A percentile compares a stretch with the other conserved stretches of the same genome.
Conservation (phyloP, 2,113 vertebrate species). For the Dendropsophus ebraccatus region DNA sequence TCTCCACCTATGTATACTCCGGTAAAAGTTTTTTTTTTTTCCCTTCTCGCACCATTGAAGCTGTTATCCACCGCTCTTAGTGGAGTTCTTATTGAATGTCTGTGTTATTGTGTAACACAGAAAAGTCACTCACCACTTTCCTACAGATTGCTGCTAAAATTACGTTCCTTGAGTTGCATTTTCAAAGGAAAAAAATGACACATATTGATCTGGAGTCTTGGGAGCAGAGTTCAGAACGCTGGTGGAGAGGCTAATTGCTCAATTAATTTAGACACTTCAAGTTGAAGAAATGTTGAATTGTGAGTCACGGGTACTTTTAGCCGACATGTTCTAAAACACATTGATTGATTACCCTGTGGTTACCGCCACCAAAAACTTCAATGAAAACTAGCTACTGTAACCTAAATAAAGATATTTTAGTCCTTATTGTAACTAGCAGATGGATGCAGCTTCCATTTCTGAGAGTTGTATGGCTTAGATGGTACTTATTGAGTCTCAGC, state of each 20-base stretch:
- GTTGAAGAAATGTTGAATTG: constrained; percentile 40
- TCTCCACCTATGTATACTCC: not conserved
- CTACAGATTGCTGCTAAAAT: constrained; percentile 55
- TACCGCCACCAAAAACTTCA: constrained; percentile 35
- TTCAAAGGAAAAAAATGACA: constrained; percentile 50
- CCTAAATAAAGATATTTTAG: constrained; percentile 41
- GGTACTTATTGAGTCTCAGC: not conserved
- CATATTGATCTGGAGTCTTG: constrained; percentile 49
- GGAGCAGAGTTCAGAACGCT: constrained; percentile 51
- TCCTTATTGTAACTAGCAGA: constrained; percentile 12
- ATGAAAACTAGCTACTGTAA: constrained; percentile 11
- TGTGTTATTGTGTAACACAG: constrained; percentile 48
- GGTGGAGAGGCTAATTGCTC: constrained; percentile 53
- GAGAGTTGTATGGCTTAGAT: not conserved
- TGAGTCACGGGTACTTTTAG: constrained; percentile 39
- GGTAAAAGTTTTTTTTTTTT: constrained; percentile 18
- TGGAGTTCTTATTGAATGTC: constrained; percentile 21
- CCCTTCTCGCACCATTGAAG: constrained; percentile 12
- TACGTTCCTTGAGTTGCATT: constrained; percentile 49
- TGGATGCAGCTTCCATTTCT: constrained; percentile 4
- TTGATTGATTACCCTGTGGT: constrained; percentile 43
- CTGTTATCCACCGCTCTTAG: constrained; percentile 37
- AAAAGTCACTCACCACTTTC: constrained; percentile 48
- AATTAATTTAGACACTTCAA: constrained; percentile 55
- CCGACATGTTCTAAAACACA: constrained; percentile 35